These are phyloP conservation scores for Dipodomys merriami DNA, from an alignment of 2,113 vertebrate genomes.

Conservation along the genomic window DNA sequence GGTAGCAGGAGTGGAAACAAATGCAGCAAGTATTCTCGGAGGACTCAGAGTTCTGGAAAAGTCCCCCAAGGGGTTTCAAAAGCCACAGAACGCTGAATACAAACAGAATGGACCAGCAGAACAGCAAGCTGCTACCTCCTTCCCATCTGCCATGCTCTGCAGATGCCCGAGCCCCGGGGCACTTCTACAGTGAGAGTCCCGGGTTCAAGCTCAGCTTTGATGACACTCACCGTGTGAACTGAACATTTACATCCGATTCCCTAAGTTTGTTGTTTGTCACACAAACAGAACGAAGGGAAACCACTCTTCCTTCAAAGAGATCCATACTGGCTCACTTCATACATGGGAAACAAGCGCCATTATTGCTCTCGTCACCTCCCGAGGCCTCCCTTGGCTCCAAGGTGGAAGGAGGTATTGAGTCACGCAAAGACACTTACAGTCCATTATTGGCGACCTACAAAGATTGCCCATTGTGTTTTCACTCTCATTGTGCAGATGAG, in stretches of 20 bases:
- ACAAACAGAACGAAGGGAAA: background rate
- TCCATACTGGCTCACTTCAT: background rate
- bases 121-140: background rate
- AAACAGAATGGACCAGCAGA: background rate
- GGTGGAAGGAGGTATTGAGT: background rate
- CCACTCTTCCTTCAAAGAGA: background rate
- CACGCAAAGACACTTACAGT: background rate
- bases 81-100: background rate
- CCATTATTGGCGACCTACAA: background rate
- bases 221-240: background rate
- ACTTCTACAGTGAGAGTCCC: background rate
- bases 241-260: slow-evolving; percentile 13
- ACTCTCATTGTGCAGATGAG: background rate
- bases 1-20: slow-evolving; percentile 4
- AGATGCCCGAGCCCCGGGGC: background rate
- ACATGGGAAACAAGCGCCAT: too few relatives aligned
- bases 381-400: background rate
- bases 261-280: background rate
- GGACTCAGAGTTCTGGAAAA: slow-evolving; percentile 35
- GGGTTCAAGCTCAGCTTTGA: slow-evolving; percentile 12
- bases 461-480: accelerated
- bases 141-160: background rate
- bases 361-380: background rate
- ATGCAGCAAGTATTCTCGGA: slow-evolving; percentile 49
- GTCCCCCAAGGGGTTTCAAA: background rate